Evolutionary conservation across 2,113 vertebrate species (phyloP).

Genomic region (Tapirus terrestris): DNA sequence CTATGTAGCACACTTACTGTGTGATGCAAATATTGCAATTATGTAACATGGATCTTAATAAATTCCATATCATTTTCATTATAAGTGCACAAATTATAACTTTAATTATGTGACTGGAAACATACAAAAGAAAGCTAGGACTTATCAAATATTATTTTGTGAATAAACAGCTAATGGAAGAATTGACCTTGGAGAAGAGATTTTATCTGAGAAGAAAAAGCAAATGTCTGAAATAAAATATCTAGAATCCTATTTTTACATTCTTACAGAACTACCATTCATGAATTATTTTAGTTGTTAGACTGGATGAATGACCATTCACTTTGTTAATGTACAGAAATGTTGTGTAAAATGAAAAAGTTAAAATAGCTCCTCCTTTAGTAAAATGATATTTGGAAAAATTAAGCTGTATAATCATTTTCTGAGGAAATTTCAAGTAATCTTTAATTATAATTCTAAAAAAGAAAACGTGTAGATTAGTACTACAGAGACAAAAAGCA

Average conservation of each 20-base stretch:
- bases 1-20: background rate
- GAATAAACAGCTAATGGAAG: background rate
- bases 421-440: background rate
- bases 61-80: background rate
- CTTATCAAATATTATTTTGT: background rate
- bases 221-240: constrained; percentile 43
- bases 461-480: background rate
- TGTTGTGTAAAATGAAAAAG: background rate
- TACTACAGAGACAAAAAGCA: background rate
- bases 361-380: background rate
- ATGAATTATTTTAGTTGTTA: background rate
- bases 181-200: background rate
- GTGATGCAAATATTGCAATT: background rate
- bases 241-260: background rate
- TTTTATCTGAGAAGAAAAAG: constrained; percentile 6
- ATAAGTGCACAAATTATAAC: background rate
- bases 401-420: background rate
- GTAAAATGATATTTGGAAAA: constrained; percentile 7
- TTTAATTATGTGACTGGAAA: background rate
- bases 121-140: background rate
- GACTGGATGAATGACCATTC: background rate
- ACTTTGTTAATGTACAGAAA: background rate
- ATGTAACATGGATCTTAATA: background rate
- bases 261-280: background rate
- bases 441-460: background rate